phyloP scores from a whole-genome alignment of 2,797 vertebrate genomes.

The Peromyscus eremicus region DNA sequence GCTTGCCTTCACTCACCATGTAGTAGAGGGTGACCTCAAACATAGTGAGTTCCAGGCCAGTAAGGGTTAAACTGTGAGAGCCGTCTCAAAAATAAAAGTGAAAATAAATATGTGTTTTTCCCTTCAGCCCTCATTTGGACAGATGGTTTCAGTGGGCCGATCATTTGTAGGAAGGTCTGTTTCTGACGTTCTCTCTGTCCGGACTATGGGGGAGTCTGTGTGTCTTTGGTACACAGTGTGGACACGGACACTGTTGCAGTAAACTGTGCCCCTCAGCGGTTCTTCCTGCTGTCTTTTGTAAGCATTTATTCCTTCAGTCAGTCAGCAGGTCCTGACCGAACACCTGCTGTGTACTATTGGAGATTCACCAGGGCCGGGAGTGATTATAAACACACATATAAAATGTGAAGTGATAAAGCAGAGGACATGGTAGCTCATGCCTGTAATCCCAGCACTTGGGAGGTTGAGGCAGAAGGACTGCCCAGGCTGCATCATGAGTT shows the following conservation, averaged over 20 bases:
- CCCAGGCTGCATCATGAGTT: neutral
- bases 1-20: neutral
- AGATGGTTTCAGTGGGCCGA: neutral
- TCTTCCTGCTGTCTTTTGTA: neutral
- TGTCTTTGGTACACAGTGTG: conserved; percentile 1
- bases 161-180: neutral
- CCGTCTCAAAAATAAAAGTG: neutral
- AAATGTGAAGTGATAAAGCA: neutral
- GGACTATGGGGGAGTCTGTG: neutral
- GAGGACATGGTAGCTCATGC: neutral
- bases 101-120: neutral
- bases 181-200: conserved; percentile 35
- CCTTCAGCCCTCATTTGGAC: conserved; percentile 21
- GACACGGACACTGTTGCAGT: neutral
- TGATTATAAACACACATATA: neutral
- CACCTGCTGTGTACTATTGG: neutral
- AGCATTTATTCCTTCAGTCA: neutral
- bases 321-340: neutral
- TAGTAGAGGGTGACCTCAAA: neutral
- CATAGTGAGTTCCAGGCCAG: neutral
- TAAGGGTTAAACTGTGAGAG: neutral
- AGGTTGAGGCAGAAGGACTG: neutral
- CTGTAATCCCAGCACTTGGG: neutral
- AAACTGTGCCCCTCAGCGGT: neutral
- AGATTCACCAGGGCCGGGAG: neutral